Base-by-base conservation (phyloP, 2,888 invertebrate genomes). In the Meta bourneti region DNA sequence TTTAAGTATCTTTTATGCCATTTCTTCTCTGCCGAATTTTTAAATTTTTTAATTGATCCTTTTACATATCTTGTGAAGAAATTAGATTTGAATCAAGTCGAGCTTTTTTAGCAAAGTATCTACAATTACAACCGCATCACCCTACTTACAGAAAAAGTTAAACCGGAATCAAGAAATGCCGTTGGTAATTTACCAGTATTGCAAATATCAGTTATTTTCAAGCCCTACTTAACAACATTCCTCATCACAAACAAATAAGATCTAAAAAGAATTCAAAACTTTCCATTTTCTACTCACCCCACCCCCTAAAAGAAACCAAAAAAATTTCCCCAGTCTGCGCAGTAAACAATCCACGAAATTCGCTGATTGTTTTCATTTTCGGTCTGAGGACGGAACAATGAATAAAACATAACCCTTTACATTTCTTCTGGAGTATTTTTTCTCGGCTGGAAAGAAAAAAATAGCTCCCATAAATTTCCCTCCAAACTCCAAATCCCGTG, bases 391-490 rank as follows among this genome's bases (percentile, higher is more conserved):
- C 54, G 87, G 83, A 83, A 79, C 79, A 54, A 87, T 91, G 91
- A 91, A 91, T 91, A 91, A 91, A 87, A 91, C 91, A 91, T 91
- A 88, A 83, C 91, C 82, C 83, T 88, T 87, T 91, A 87, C 91
- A 88, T 91, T 91, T 91, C 87, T 91, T 77, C 54, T 16, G 13
- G 61, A 9, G 61, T 61, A 16, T 61, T 61, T 61, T 61, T 61
- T 61, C 61, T 16, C 61, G 11, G 61, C 69, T 20, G 83, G 78
- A 87, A 54, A 72, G 85, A 54, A 84, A 90, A 91, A 91, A 91
- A 82, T 87, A 78, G 87, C 91, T 16, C 7, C 61, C 87, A 91
- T 91, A 91, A 91, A 91, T 91, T 91, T 75, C 61, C 71, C 51
- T 71, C 71, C 61, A 51, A 16, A 48, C 16, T 16, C 19, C 82